Evolutionary conservation across 2,888 invertebrate species (phyloP), one percentile per base, ranked within the genome.

Genomic region (Noctua janthina): DNA sequence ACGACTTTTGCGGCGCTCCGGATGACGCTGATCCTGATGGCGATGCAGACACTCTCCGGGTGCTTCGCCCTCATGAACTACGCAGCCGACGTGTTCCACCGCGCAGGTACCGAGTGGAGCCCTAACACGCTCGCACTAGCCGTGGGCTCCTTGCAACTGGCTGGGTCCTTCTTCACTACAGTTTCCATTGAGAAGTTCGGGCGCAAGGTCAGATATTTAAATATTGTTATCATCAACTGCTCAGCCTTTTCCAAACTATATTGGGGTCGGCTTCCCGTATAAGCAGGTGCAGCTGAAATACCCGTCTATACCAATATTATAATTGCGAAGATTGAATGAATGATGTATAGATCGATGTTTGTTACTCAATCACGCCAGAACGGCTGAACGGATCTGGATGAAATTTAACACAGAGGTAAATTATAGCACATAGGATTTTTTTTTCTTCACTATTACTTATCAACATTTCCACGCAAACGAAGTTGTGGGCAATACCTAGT

Each of bases 61-160:
- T 93, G 95, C 91, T 96, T 96, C 92, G 95, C 96, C 80, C 93
- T 96, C 74, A 95, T 95, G 94, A 94, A 95, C 91, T 96, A 95
- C 89, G 96, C 95, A 3, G 92, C 95, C 0, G 93, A 95, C 77
- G 94, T 96, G 86, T 97, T 97, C 92, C 62, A 84, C 8, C 90
- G 95, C 23, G 94, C 97, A 85, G 97, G 97, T 93, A 96, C 96
- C 87, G 93, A 95, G 92, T 97, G 97, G 97, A 97, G 97, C 85
- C 94, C 95, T 46, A 94, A 95, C 91, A 92, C 91, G 11, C 88
- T 95, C 54, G 94, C 95, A 0, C 90, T 95, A 23, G 90, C 95
- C 59, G 91, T 95, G 74, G 95, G 94, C 0, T 92, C 94, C 0
- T 77, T 95, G 64, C 95, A 95, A 67, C 86, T 95, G 20, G 93